Base-by-base conservation (phyloP, 2,888 invertebrate species). In the Leptinotarsa juncta region DNA sequence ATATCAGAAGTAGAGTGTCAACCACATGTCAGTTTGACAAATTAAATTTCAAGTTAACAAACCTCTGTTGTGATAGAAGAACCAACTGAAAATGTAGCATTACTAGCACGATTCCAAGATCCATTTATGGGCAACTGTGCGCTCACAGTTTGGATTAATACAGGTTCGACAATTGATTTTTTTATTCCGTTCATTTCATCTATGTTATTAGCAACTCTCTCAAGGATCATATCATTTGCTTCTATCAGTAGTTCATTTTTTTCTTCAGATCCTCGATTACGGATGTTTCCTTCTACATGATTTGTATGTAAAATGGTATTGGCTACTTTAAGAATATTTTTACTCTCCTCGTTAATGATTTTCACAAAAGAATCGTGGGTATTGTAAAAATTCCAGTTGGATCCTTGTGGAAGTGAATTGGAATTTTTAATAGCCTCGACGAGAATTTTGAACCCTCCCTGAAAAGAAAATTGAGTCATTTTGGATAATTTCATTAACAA, bases 191-290 rank as follows among this genome's bases (percentile, higher is more conserved):
- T 90, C 71, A 93, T 88, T 72, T 91, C 91, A 85, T 96, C 95
- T 81, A 96, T 90, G 83, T 90, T 89, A 80, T 92, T 92, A 84
- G 94, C 94, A 68, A 96, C 92, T 84, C 93, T 91, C 85, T 97
- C 97, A 67, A 97, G 88, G 75, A 97, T 90, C 66, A 91, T 90
- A 88, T 97, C 97, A 88, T 96, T 97, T 16, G 93, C 92, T 82
- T 97, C 96, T 42, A 94, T 89, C 15, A 97, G 85, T 81, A 94
- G 90, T 77, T 97, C 97, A 82, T 93, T 92, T 84, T 93, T 91
- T 79, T 93, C 93, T 68, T 93, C 93, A 1, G 89, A 80, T 73
- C 91, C 90, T 32, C 91, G 86, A 50, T 88, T 88, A 77, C 88
- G 88, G 75, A 93, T 90, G 77, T 91, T 92, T 14, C 90, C 90